phyloP scores from a whole-genome alignment of 2,888 invertebrate genomes.

The Protophormia terraenovae region DNA sequence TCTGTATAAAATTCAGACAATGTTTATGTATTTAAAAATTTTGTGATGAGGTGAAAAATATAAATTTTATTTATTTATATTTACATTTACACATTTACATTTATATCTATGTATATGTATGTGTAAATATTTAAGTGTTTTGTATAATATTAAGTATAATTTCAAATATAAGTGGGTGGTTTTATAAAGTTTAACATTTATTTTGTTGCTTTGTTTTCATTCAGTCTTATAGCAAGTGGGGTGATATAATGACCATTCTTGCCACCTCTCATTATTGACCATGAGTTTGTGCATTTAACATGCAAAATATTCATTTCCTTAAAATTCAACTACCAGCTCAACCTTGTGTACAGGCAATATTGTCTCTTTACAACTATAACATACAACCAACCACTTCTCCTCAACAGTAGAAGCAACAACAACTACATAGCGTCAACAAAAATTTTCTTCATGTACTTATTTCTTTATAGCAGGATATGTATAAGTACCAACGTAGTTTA shows the following conservation, averaged over 20 bases:
- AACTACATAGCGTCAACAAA: too few relatives aligned
- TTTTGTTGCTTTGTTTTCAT: background rate
- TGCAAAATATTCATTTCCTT: conserved; percentile 68
- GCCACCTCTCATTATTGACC: conserved; percentile 64
- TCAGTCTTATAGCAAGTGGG: background rate
- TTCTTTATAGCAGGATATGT: background rate
- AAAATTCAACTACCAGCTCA: conserved; percentile 20
- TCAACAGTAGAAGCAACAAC: background rate
- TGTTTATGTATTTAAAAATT: background rate
- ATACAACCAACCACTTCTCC: background rate
- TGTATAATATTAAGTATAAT: conserved; percentile 42
- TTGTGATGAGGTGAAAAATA: conserved; percentile 30
- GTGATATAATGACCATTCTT: background rate
- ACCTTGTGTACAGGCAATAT: background rate
- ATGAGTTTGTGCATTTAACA: conserved; percentile 65
- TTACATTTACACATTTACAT: background rate
- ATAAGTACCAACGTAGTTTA: background rate
- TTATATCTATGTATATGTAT: background rate
- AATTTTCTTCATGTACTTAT: conserved; percentile 18
- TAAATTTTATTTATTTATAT: conserved; percentile 48
- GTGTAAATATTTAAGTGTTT: conserved; percentile 1
- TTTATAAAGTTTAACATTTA: conserved; percentile 37
- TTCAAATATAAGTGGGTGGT: conserved; percentile 49
- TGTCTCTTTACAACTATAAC: background rate
- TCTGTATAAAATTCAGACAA: background rate